Evolutionary conservation across 2,888 invertebrate species (phyloP).

Genomic region (Neoitamus cyanurus): DNA sequence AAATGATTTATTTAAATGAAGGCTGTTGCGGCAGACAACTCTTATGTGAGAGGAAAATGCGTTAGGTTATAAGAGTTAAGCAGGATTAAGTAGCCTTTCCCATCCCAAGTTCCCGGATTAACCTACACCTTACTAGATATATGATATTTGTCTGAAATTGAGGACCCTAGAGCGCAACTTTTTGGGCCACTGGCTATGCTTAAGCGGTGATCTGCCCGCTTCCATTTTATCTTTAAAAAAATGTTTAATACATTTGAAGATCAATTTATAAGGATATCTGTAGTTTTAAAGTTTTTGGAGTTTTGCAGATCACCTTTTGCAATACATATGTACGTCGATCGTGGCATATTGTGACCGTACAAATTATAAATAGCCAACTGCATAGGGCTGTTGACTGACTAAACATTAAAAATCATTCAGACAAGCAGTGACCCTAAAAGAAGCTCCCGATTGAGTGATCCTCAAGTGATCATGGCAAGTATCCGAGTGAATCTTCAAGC

Average conservation of each 20-base stretch:
- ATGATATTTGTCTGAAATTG: not conserved
- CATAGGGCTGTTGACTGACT: no score
- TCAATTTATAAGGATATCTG: no score
- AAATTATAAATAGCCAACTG: no score
- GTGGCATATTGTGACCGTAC: no score
- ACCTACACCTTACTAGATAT: conserved; percentile 7
- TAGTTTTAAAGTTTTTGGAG: no score
- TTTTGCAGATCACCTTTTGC: no score
- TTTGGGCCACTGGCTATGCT: not conserved
- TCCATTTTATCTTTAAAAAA: no score
- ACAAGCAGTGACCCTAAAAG: not conserved
- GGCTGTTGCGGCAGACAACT: not conserved
- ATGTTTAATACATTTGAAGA: no score
- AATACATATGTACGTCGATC: no score
- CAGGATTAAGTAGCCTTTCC: not conserved
- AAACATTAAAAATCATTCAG: not conserved
- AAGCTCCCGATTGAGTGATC: not conserved
- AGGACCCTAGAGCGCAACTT: not conserved
- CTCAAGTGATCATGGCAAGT: conserved; percentile 63
- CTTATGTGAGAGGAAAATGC: not conserved
- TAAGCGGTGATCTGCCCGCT: no score
- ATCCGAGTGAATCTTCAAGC: conserved; percentile 67
- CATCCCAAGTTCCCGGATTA: not conserved
- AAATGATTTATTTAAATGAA: not conserved
- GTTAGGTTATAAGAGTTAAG: not conserved